Conservation (phyloP, 2,888 invertebrate species). For the Neoaliturus tenellus region DNA sequence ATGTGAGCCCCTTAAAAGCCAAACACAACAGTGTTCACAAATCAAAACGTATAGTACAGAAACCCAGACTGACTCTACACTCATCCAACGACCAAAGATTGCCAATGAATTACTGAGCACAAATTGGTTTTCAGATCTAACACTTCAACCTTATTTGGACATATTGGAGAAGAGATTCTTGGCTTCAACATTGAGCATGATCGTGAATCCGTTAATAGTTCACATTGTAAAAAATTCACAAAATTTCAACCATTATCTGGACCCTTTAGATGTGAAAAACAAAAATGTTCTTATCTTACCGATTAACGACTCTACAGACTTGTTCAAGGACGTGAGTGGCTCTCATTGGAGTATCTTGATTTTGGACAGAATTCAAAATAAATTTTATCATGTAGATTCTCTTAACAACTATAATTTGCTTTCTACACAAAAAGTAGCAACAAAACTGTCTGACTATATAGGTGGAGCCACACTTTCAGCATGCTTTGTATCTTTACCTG, state of each 20-base stretch:
- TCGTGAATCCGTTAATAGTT: not conserved
- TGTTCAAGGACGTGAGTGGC: too few species aligned
- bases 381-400: too few species aligned
- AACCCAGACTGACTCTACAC: not conserved
- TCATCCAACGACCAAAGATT: not conserved
- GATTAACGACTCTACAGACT: too few species aligned
- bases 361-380: too few species aligned
- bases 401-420: too few species aligned
- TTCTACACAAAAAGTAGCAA: too few species aligned
- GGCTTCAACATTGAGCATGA: not conserved
- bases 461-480: too few species aligned
- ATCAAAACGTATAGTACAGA: not conserved
- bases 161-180: not conserved
- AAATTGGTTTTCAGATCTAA: constrained; percentile 21
- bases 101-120: not conserved
- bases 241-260: not conserved
- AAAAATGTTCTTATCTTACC: not conserved
- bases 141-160: not conserved
- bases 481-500: too few species aligned
- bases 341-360: too few species aligned
- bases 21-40: not conserved
- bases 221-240: constrained; percentile 16
- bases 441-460: too few species aligned
- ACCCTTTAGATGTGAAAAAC: not conserved
- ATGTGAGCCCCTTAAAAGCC: not conserved